Evolutionary conservation across 1,140 invertebrate genomes (phyloP), one percentile per base, ranked within the genome.

Genomic region (Scaptomyza pallida): DNA sequence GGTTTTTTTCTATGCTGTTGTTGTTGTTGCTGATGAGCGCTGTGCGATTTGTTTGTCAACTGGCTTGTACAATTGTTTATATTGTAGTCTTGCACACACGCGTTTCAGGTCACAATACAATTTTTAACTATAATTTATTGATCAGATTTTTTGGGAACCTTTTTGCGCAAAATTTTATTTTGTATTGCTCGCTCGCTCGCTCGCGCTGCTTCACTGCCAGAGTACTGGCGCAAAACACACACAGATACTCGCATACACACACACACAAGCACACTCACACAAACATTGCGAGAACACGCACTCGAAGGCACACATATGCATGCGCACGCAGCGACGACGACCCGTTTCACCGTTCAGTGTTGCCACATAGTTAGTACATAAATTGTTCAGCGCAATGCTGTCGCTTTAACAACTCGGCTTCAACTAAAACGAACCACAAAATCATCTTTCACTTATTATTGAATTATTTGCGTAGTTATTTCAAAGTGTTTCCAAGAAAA

Each of bases 111-210:
- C 62, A 67, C 48, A 72, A 60, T 60, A n/a, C n/a, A 12, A 72
- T 54, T 41, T 40, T 59, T 72, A 72, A 60, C 48, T 54, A 54
- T n/a, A 54, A 47, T 72, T 72, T 72, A 72, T 72, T 72, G 63
- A 67, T 72, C 54, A 67, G 50, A 40, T 67, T 67, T 43, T 72
- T 50, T 3, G 5, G 23, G 23, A 41, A 26, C 45, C 55, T 68
- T 72, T 72, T 72, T 67, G 63, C 69, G 63, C 69, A 72, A 72
- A 72, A 72, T 52, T 41, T 67, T 72, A 72, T 72, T 65, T 72
- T 72, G 69, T 72, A 72, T 72, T 72, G 69, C 69, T 72, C 68
- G 37, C 79, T 78, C 75, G 54, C 78, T 65, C 78, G 63, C 62
- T 82, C 59, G 57, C 59, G 61, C 60, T 62, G 41, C 44, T 65